A percentile compares a stretch with the other conserved stretches of the same genome.
These are phyloP conservation scores for Thripadectes ignobilis DNA, from an alignment of 2,797 vertebrate species.

Conservation along the genomic window DNA sequence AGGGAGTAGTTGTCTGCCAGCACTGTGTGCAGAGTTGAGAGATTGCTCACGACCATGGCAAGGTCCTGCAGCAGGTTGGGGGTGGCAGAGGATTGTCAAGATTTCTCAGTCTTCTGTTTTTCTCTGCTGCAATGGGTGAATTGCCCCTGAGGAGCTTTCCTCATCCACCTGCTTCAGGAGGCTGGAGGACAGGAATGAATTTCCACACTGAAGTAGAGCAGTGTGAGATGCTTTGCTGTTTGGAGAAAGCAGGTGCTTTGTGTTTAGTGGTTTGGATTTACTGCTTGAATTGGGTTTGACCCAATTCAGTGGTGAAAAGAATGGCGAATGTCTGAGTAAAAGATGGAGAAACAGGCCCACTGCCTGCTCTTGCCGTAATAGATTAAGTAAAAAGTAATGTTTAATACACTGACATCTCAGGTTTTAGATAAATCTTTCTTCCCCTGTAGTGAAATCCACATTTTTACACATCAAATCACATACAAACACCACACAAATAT, in stretches of 20 bases:
- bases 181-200: neutral
- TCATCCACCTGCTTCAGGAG: neutral
- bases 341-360: neutral
- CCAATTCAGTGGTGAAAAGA: neutral
- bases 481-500: neutral
- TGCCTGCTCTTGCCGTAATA: neutral
- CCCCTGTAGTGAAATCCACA: neutral
- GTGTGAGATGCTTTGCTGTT: neutral
- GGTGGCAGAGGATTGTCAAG: neutral
- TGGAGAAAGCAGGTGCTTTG: neutral
- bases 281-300: neutral
- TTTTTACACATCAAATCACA: neutral
- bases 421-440: neutral
- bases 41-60: neutral
- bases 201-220: neutral
- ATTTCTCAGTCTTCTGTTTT: neutral
- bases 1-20: neutral
- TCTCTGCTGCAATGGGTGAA: accelerated
- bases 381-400: neutral
- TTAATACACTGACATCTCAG: neutral
- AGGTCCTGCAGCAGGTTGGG: neutral
- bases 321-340: neutral
- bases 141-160: neutral
- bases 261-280: neutral
- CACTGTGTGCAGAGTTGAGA: constrained; percentile 37